Base-by-base conservation (phyloP, 2,113 vertebrate species). In the Paradoxurus hermaphroditus region DNA sequence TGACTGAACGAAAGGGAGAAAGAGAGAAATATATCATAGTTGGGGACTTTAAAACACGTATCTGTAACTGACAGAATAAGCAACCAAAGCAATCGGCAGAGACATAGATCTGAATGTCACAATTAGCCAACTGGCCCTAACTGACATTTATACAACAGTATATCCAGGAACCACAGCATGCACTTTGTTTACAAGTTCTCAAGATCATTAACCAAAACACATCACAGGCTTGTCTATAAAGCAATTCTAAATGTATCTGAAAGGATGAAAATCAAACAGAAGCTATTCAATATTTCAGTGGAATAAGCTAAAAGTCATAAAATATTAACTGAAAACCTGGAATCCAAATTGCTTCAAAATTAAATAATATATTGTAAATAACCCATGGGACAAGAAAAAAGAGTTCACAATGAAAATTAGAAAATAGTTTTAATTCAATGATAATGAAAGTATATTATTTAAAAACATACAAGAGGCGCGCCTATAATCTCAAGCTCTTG, bases 381-480 rank as follows among this genome's bases (percentile, higher is more conserved):
- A 73, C 31, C 49, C n/a, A 13, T 79, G 18, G 31, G 53, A 93
- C 41, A 62, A 78, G 85, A 75, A 81, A 63, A 82, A 82, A 56
- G 15, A 39, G 3, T 21, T 73, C 10, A 89, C 14, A 56, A 46
- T 88, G 18, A 91, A 92, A 83, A 53, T 34, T 62, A 86, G 77
- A 95, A 95, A 89, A 91, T 8, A 34, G 19, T 59, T 95, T 78
- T 39, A 79, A 86, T 53, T 86, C 36, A 97, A 41, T 65, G 41
- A 67, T 89, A 91, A 89, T 53, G 14, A 72, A 56, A 70, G 56
- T 27, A 29, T 63, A n/a, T n/a, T 82, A 49, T 73, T 25, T 70
- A 70, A 95, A 91, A 93, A 8, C 21, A 77, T 39, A 7, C 21
- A 10, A 46, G 25, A 44, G 21, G 56, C 19, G 21, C 3, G 0